Base-by-base conservation (phyloP, 2,113 vertebrate genomes). In the Catharus minimus region DNA sequence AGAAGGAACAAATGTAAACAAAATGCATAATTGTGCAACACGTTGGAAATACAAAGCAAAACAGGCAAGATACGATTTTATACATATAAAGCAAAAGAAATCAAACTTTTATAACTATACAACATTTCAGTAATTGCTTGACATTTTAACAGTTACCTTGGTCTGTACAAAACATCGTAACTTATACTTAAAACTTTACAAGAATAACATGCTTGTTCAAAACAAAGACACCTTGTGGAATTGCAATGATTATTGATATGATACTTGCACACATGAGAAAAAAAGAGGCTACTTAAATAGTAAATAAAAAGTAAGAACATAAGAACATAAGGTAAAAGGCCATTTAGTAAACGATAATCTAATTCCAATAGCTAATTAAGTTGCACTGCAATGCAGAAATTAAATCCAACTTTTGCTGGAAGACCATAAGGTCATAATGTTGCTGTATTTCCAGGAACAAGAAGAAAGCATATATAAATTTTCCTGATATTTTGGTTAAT, bases 1-100 rank as follows among this genome's bases (percentile, higher is more conserved):
- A 98, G 98, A 98, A 98, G 98, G 97, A 99, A 98, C 97, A 98
- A 98, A 97, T 98, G 98, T 98, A 98, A 97, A 98, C 97, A 98
- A 98, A 98, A 97, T 60, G 97, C 96, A 82, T 97, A 97, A 98
- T 97, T 98, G 98, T 97, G 98, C 98, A 98, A 98, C 98, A 98
- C 97, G 96, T 98, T 96, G 84, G 96, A 98, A 98, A 98, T 97
- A 98, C 98, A 98, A 98, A 98, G 97, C 95, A 92, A 98, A 98
- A 97, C 97, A 97, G 96, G 97, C 97, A 98, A 97, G 96, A 98
- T 97, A 98, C 96, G 97, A 97, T 96, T 98, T 96, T 98, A 95
- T 98, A 97, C 98, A 98, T 96, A 97, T 95, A 98, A 98, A 97
- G 96, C 96, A 97, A 97, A 97, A 91, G 94, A 97, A 98, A 97